Base-by-base conservation (phyloP, 2,888 invertebrate species). In the Philereme transversata region DNA sequence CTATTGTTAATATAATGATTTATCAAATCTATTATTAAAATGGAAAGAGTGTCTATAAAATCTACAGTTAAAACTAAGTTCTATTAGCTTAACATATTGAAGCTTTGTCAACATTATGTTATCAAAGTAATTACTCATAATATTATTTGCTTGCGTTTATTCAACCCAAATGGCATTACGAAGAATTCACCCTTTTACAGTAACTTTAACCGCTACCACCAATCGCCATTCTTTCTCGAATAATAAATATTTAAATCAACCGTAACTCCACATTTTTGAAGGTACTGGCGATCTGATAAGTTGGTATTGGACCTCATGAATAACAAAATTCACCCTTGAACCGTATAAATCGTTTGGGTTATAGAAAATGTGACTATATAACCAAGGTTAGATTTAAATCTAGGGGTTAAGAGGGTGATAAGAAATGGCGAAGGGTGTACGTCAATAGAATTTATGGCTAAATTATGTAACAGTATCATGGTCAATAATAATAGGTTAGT, bases 251-350 rank as follows among this genome's bases (percentile, higher is more conserved):
- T 73, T 60, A 68, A 72, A 71, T 64, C 59, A 66, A 56, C 46
- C 49, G n/a, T 34, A 46, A 53, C 58, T 64, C 69, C 67, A 51
- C 64, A 71, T 69, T 64, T 68, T 63, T 53, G 62, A 73, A 74
- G 70, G 60, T 69, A 76, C 64, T 64, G 65, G 64, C 79, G 72
- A 88, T 87, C 88, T 79, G 89, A 90, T 90, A 88, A 87, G 68
- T 40, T 69, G 57, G 62, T 74, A 82, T 82, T 78, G 79, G 78
- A 73, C 73, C 73, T 81, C 82, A 81, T 84, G 86, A 86, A 86
- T 87, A 85, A 79, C 81, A 78, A 83, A 84, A 81, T 79, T 54
- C 67, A 72, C 66, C 90, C 90, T 88, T 90, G 87, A 89, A 87
- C 83, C 72, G 77, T 73, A 77, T 81, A 73, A 43, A 57, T 60